phyloP scores from a whole-genome alignment of 1,140 invertebrate genomes.

The Calephelis nemesis region DNA sequence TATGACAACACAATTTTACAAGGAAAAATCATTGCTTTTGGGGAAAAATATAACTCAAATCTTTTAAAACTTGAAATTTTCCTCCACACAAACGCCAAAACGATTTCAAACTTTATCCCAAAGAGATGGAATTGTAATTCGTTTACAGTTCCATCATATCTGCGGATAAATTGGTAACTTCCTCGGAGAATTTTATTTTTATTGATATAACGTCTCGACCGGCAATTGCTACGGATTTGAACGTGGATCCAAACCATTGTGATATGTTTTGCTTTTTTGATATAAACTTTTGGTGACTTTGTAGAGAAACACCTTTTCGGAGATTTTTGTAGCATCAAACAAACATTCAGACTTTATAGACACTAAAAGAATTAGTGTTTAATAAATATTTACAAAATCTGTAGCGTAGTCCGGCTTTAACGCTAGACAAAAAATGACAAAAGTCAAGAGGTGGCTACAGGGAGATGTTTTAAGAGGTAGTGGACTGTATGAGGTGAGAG shows the following conservation, averaged over 20 bases:
- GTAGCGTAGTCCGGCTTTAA: too few species aligned
- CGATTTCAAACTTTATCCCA: constrained; percentile 1
- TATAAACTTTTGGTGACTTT: background rate
- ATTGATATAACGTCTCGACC: constrained; percentile 63
- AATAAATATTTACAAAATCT: too few species aligned
- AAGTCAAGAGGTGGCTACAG: too few species aligned
- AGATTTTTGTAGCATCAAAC: too few species aligned
- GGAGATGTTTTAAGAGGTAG: too few species aligned
- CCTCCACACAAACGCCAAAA: background rate
- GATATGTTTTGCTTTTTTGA: constrained; percentile 21
- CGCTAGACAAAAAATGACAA: too few species aligned
- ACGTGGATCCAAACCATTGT: constrained; percentile 51
- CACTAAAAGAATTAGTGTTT: too few species aligned
- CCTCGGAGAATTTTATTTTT: constrained; percentile 72
- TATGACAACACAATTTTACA: too few species aligned
- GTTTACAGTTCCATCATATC: constrained; percentile 5
- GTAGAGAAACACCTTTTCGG: too few species aligned
- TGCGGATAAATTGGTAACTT: constrained; percentile 61
- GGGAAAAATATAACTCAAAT: background rate
- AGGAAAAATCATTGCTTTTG: too few species aligned
- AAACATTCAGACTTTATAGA: too few species aligned
- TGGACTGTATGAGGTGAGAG: too few species aligned
- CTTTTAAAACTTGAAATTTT: constrained; percentile 6
- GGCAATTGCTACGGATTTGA: constrained; percentile 69
- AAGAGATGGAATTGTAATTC: constrained; percentile 2